Base-by-base conservation (phyloP, 2,113 vertebrate species). In the Pollachius pollachius region DNA sequence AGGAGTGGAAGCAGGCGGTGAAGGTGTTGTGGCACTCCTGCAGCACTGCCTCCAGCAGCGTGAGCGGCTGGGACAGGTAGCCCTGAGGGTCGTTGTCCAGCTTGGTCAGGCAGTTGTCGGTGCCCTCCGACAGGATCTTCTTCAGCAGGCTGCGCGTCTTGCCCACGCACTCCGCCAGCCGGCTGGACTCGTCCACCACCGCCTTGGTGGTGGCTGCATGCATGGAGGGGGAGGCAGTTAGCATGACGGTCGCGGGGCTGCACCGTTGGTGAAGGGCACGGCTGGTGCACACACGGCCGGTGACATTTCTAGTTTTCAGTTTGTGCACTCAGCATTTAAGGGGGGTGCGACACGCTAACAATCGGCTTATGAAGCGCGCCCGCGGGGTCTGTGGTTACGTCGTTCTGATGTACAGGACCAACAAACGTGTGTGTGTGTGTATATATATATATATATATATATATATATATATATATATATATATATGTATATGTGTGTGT, bases 11-110 rank as follows among this genome's bases (percentile, higher is more conserved):
- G 82, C 97, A 99, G 81, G 96, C 96, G 9, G 97, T 99, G 81
- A 99, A 99, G 0, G 97, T 99, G 90, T 96, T 98, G 85, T 99
- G 97, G 72, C 96, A 98, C 70, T 99, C 97, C 80, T 98, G 96
- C 78, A 99, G 94, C 65, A 99, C 97, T 6, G 97, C 96, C 85
- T 99, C 97, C 25, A 99, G 87, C 66, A 99, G 93, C 25, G 94
- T 97, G 60, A 98, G 82, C 0, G 97, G 97, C 67, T 99, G 97
- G 75, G 95, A 98, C 73, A 98, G 92, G 78, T 98, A 98, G 59
- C 96, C 97, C 86, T 98, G 94, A 1, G 97, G 96, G 86, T 98
- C 97, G 7, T 98, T 99, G 87, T 98, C 97, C 91, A 99, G 72
- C 75, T 96, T 97, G 76, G 96, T 95, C 92, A 97, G 93, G 83